phyloP scores from a whole-genome alignment of 2,888 invertebrate genomes.

The Caenorhabditis afra region DNA sequence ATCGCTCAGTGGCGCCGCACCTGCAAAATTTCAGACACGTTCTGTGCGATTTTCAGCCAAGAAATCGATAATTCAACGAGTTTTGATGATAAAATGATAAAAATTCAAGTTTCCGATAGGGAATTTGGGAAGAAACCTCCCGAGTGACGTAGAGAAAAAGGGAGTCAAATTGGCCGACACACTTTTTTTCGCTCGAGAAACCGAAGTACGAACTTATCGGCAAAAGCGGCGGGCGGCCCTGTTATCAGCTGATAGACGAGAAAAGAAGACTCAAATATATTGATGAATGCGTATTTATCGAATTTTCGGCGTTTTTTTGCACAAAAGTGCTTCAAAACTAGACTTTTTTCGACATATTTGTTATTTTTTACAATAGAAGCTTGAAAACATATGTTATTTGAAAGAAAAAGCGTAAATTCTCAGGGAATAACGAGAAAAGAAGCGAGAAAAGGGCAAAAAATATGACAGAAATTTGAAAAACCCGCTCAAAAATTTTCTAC shows the following conservation, averaged over 20 bases:
- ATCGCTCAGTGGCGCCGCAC: constrained; percentile 19
- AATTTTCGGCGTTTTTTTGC: not conserved
- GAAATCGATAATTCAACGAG: not conserved
- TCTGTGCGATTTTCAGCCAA: not conserved
- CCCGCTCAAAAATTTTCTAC: not conserved
- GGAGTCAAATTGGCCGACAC: constrained; percentile 4
- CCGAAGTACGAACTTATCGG: constrained; percentile 51
- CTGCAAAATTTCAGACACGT: not conserved
- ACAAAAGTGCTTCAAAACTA: not conserved
- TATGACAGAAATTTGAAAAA: not conserved
- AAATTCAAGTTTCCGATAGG: constrained; percentile 2
- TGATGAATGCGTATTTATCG: constrained; percentile 10
- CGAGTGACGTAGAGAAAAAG: not conserved
- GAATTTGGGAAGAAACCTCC: not conserved
- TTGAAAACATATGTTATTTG: not conserved
- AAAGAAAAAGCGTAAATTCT: not conserved
- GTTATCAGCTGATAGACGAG: constrained; percentile 41
- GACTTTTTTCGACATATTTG: not conserved
- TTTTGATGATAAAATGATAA: constrained; percentile 7
- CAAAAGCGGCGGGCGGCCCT: constrained; percentile 35
- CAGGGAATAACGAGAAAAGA: not conserved
- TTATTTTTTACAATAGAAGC: too few relatives aligned
- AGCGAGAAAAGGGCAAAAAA: too few relatives aligned
- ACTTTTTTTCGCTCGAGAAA: constrained; percentile 1
- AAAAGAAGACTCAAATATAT: constrained; percentile 18